Conservation (phyloP, 2,888 invertebrate species). For the Eristalinus aeneus region DNA sequence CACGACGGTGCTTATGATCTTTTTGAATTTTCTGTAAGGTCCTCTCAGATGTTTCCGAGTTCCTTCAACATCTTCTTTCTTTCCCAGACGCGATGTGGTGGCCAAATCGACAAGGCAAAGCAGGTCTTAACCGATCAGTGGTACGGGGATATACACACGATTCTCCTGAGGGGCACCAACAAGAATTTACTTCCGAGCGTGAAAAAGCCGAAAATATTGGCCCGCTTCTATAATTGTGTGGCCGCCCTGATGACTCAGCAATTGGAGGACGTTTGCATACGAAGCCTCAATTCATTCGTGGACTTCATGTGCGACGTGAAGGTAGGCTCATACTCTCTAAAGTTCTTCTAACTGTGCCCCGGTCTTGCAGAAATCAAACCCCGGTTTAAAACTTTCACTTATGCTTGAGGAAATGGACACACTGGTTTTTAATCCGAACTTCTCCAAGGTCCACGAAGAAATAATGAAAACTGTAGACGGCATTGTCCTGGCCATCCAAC, state of each 20-base stretch:
- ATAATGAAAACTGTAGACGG: constrained; percentile 87
- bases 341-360: too few species aligned
- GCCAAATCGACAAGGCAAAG: constrained; percentile 86
- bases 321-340: constrained; percentile 81
- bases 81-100: constrained; percentile 78
- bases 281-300: constrained; percentile 89
- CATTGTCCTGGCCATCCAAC: constrained; percentile 87
- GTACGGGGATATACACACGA: constrained; percentile 79
- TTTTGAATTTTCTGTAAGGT: constrained; percentile 77
- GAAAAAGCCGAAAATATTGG: constrained; percentile 84
- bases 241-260: constrained; percentile 94
- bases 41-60: background rate
- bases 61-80: background rate
- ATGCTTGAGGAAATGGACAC: constrained; percentile 81
- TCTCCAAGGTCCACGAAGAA: constrained; percentile 87
- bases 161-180: constrained; percentile 83
- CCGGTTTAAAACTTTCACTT: constrained; percentile 83
- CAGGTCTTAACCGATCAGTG: constrained; percentile 84
- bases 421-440: constrained; percentile 88
- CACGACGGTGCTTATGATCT: constrained; percentile 78
- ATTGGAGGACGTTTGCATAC: constrained; percentile 89
- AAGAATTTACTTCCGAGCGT: constrained; percentile 86
- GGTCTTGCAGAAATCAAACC: constrained; percentile 83
- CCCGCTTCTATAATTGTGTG: constrained; percentile 91
- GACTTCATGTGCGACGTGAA: constrained; percentile 89